phyloP scores from a whole-genome alignment of 2,888 invertebrate genomes.

The Phyto melanocephala region DNA sequence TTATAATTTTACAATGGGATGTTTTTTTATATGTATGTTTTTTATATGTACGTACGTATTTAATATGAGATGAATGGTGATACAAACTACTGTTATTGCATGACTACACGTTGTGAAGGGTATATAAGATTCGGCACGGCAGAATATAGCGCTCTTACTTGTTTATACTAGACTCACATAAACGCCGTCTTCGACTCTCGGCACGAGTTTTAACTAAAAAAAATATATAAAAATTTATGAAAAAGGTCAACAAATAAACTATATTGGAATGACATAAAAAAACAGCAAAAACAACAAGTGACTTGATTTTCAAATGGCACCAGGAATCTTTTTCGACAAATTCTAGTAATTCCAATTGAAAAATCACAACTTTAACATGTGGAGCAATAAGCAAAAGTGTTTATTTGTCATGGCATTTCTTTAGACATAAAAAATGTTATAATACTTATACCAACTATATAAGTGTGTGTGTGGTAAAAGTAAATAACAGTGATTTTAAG shows the following conservation, averaged over 20 bases:
- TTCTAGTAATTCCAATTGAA: neutral
- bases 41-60: no score
- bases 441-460: no score
- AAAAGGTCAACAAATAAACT: constrained; percentile 45
- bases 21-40: no score
- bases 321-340: constrained; percentile 19
- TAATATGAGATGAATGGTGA: no score
- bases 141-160: no score
- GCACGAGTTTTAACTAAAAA: neutral
- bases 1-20: no score
- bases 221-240: constrained; percentile 18
- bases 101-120: no score
- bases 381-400: constrained; percentile 25
- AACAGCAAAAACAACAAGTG: constrained; percentile 7
- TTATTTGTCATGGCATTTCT: constrained; percentile 12
- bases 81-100: no score
- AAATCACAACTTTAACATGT: neutral
- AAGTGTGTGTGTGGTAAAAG: neutral
- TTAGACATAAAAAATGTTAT: neutral
- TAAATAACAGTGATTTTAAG: neutral
- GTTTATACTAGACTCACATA: neutral
- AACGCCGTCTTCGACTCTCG: neutral
- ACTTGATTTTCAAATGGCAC: constrained; percentile 40
- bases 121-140: no score
- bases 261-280: neutral